Evolutionary conservation across 2,797 vertebrate species (phyloP).

Genomic region (Muscicapa striata): DNA sequence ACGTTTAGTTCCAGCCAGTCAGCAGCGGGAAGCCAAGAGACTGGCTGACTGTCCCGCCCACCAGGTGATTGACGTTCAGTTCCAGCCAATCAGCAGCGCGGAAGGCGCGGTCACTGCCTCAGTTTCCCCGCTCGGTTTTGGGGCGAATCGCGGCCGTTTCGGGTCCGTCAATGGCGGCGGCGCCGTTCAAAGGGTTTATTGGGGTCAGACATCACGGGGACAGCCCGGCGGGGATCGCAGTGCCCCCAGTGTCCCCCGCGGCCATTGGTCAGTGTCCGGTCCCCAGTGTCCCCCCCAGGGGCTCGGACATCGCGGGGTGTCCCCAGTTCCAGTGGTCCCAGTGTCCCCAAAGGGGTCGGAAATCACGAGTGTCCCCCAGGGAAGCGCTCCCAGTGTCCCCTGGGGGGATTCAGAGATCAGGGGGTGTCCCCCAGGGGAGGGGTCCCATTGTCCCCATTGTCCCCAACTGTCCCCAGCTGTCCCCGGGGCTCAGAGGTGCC

Average conservation of each 20-base stretch:
- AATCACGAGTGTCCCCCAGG: no score
- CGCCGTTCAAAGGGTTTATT: not conserved
- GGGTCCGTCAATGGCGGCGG: not conserved
- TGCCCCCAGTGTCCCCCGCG: not conserved
- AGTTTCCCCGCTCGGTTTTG: not conserved
- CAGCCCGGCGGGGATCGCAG: accelerated
- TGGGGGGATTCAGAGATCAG: not conserved
- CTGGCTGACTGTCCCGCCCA: no score
- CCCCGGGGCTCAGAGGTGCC: not conserved
- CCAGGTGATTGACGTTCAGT: accelerated
- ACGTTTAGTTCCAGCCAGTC: not conserved
- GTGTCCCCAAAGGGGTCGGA: not conserved
- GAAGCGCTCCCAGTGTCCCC: not conserved
- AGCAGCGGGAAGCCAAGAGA: no score
- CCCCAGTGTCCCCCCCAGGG: no score
- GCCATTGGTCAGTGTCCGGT: not conserved
- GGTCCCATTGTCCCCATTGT: not conserved
- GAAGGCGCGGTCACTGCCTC: accelerated
- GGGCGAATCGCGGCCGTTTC: not conserved
- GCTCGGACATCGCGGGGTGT: not conserved
- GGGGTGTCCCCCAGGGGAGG: not conserved
- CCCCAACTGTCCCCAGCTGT: no score
- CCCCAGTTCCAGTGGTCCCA: accelerated
- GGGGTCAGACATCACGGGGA: no score
- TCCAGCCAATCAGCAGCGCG: not conserved